Percentiles rank a stretch among this genome's conserved stretches.
phyloP scores from a whole-genome alignment of 1,140 invertebrate genomes.

The Hypothenemus hampei region DNA sequence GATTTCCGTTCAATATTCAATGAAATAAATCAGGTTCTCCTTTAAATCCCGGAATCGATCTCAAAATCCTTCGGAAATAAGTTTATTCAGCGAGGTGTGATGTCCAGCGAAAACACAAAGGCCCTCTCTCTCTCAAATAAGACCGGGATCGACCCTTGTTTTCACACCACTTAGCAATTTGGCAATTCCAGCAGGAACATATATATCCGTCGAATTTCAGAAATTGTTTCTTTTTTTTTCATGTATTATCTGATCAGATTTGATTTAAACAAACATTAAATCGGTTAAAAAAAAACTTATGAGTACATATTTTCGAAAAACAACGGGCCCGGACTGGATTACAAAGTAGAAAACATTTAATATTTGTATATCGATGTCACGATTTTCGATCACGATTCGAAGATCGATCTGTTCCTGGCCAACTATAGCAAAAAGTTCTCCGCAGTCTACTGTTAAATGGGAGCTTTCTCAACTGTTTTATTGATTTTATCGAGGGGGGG shows the following conservation, averaged over 20 bases:
- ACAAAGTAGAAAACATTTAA: constrained; percentile 42
- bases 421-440: constrained; percentile 8
- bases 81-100: constrained; percentile 28
- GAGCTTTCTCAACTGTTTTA: constrained; percentile 2
- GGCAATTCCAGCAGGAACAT: constrained; percentile 10
- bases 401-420: constrained; percentile 24
- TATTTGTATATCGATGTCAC: constrained; percentile 44
- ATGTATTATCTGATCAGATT: too few relatives aligned
- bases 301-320: constrained; percentile 42
- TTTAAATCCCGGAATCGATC: constrained; percentile 24
- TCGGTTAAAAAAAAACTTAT: constrained; percentile 45
- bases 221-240: too few relatives aligned
- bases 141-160: constrained; percentile 14
- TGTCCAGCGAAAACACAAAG: constrained; percentile 23
- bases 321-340: constrained; percentile 17
- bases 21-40: constrained; percentile 22
- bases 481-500: too few relatives aligned
- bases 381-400: constrained; percentile 39
- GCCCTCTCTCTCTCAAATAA: constrained; percentile 19
- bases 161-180: constrained; percentile 23
- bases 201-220: constrained; percentile 4
- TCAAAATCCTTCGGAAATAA: constrained; percentile 25
- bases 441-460: constrained; percentile 5
- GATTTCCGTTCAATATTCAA: constrained; percentile 17
- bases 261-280: constrained; percentile 38